Conservation (phyloP, 1,140 invertebrate genomes). For the Eriocheir sinensis region DNA sequence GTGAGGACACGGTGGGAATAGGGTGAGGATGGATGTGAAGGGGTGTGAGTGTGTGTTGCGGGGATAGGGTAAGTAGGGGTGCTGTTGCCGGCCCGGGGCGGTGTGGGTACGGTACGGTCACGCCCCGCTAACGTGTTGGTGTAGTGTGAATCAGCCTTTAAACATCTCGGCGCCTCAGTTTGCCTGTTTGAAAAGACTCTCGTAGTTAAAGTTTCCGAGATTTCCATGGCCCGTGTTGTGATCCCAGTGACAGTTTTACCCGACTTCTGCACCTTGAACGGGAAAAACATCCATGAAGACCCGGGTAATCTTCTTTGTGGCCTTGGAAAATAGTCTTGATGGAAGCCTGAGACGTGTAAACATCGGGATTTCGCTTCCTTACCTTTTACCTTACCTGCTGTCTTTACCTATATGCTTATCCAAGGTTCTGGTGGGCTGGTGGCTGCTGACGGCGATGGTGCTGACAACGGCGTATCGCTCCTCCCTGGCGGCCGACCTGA, state of each 20-base stretch:
- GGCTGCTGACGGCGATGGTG: constrained; percentile 8
- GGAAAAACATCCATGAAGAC: no score
- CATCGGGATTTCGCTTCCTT: background rate
- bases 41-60: background rate
- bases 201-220: background rate
- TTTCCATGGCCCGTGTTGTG: background rate
- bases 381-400: background rate
- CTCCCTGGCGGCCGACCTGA: constrained; percentile 47
- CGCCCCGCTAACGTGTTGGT: background rate
- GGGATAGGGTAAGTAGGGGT: background rate
- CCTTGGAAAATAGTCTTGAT: no score
- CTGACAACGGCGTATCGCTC: constrained; percentile 40
- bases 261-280: no score
- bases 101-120: background rate
- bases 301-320: no score
- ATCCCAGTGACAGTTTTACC: no score
- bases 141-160: background rate
- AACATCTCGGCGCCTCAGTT: no score
- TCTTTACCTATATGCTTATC: background rate
- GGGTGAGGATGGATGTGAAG: background rate
- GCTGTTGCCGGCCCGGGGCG: background rate
- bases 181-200: background rate
- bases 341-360: background rate
- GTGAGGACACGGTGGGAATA: background rate
- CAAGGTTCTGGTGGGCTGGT: constrained; percentile 46